Conservation (phyloP, 2,113 vertebrate species). For the Diadophis punctatus region DNA sequence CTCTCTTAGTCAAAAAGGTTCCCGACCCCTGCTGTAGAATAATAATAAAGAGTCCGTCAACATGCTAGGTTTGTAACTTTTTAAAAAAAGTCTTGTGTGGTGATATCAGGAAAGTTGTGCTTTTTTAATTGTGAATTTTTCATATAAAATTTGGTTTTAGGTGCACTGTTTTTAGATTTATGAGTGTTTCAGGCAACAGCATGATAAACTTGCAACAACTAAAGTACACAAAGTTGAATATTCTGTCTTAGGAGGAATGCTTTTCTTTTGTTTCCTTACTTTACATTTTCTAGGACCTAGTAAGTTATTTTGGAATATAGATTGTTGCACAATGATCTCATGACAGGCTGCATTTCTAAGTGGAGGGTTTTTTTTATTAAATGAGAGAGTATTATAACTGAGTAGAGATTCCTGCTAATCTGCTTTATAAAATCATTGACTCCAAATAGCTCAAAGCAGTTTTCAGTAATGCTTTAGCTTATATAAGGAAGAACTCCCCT, state of each 20-base stretch:
- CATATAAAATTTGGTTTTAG: not conserved
- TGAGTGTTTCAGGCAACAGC: not conserved
- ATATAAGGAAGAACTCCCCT: not conserved
- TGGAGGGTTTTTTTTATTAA: not conserved
- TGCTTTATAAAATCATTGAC: not conserved
- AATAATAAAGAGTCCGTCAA: no score
- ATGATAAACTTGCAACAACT: not conserved
- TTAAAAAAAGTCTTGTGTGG: not conserved
- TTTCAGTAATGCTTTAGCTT: not conserved
- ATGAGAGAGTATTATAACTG: not conserved
- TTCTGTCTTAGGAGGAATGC: not conserved
- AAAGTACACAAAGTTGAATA: not conserved
- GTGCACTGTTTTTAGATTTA: not conserved
- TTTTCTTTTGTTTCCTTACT: not conserved
- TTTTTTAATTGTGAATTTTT: not conserved
- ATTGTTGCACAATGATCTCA: not conserved
- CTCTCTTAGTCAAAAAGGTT: no score
- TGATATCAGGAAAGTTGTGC: not conserved
- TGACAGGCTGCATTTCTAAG: not conserved
- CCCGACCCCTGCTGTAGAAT: no score
- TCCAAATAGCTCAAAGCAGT: accelerated
- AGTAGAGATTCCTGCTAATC: conserved; percentile 3
- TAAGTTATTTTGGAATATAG: not conserved
- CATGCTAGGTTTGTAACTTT: not conserved
- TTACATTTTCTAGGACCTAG: not conserved